Evolutionary conservation across 2,113 vertebrate species (phyloP).

Genomic region (Chionomys nivalis): DNA sequence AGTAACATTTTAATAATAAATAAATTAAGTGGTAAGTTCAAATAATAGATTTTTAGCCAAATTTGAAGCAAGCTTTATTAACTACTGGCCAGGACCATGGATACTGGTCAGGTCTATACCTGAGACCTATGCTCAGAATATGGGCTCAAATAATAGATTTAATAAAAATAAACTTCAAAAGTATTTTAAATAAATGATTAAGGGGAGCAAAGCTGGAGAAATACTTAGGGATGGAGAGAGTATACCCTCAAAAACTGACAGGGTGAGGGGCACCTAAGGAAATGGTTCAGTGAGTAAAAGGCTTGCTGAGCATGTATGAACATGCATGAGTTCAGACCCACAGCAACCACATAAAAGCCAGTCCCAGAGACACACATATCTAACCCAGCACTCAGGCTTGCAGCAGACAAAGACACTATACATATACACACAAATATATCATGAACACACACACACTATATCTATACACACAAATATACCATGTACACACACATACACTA

Average conservation of each 20-base stretch:
- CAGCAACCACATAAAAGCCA: not conserved
- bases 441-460: no score
- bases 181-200: not conserved
- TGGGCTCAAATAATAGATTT: not conserved
- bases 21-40: not conserved
- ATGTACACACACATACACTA: no score
- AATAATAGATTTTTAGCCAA: not conserved
- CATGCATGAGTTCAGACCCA: not conserved
- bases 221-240: conserved; percentile 24
- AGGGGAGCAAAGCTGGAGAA: conserved; percentile 39
- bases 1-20: conserved; percentile 47
- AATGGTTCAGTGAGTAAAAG: not conserved
- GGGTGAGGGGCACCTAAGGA: not conserved
- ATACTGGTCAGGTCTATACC: no score
- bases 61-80: not conserved
- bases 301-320: no score
- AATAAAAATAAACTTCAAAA: conserved; percentile 2
- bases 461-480: no score
- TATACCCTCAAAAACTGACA: conserved; percentile 10
- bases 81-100: not conserved
- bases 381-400: not conserved
- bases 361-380: not conserved
- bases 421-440: no score
- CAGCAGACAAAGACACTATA: not conserved
- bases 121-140: not conserved